A percentile compares a stretch with the other conserved stretches of the same genome.
phyloP scores from a whole-genome alignment of 2,113 vertebrate genomes.

The Ophiodon elongatus region DNA sequence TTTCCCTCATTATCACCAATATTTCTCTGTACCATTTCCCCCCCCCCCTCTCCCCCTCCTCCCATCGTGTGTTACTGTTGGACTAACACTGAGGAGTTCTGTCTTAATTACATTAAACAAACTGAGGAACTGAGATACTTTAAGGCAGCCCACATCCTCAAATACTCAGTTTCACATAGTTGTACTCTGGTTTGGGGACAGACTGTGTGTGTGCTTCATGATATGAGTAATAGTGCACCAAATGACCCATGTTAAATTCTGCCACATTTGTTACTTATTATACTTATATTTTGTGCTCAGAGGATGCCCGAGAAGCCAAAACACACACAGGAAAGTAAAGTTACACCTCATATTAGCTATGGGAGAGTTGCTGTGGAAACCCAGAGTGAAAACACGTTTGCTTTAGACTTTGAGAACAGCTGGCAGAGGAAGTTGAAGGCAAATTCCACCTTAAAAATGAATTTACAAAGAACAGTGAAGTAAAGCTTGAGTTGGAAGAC shows the following conservation, averaged over 20 bases:
- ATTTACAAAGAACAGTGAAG: conserved; percentile 8
- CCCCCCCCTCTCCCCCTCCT: not conserved
- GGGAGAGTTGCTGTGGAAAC: conserved; percentile 57
- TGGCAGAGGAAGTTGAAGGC: conserved; percentile 46
- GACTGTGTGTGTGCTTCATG: not conserved
- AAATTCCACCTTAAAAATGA: conserved; percentile 48
- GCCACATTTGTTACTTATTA: conserved; percentile 60
- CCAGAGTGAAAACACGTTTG: conserved; percentile 49
- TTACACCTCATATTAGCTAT: conserved; percentile 59
- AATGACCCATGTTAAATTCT: conserved; percentile 34
- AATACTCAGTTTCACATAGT: conserved; percentile 27
- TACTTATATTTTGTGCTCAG: conserved; percentile 33
- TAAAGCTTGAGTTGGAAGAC: not conserved
- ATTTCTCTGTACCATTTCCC: not conserved
- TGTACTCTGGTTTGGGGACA: conserved; percentile 6
- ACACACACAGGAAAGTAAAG: conserved; percentile 61
- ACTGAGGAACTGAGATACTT: conserved; percentile 29
- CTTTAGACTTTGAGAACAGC: conserved; percentile 41
- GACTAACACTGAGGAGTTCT: conserved; percentile 19
- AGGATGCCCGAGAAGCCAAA: conserved; percentile 54
- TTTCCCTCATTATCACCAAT: conserved; percentile 5
- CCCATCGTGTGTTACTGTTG: conserved; percentile 27
- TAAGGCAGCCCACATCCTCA: conserved; percentile 37
- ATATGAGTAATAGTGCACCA: conserved; percentile 23
- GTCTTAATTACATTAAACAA: conserved; percentile 61